A percentile compares a stretch with the other conserved stretches of the same genome.
phyloP scores from a whole-genome alignment of 2,888 invertebrate genomes.

The Himalopsyche japonica region DNA sequence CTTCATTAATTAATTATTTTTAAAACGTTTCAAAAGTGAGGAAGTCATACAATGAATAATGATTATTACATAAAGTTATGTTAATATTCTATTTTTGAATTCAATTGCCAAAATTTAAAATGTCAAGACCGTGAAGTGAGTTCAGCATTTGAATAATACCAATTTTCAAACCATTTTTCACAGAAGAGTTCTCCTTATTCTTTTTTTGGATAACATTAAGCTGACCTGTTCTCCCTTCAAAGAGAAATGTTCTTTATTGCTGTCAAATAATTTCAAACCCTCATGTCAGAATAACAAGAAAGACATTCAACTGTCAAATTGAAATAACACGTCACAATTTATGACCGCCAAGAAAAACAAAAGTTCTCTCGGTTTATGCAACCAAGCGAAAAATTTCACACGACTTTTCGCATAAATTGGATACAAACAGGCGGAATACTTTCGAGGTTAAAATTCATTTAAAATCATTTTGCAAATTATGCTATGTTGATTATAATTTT shows the following conservation, averaged over 20 bases:
- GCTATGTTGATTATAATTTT: too few relatives aligned
- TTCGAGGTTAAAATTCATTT: neutral
- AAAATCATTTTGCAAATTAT: too few relatives aligned
- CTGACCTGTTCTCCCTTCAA: neutral
- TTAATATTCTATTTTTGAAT: too few relatives aligned
- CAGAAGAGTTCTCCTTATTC: neutral
- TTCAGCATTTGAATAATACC: neutral
- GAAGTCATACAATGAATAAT: too few relatives aligned
- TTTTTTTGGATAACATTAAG: neutral
- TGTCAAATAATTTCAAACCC: constrained; percentile 1
- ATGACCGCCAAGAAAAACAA: neutral
- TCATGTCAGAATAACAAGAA: neutral
- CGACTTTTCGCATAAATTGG: neutral
- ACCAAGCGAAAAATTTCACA: neutral
- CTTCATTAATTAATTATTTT: too few relatives aligned
- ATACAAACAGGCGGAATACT: neutral
- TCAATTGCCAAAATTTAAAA: neutral
- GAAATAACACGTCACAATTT: constrained; percentile 1
- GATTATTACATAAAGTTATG: too few relatives aligned
- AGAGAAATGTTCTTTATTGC: neutral
- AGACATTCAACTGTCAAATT: constrained; percentile 1
- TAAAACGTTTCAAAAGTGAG: too few relatives aligned
- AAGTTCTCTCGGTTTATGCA: neutral
- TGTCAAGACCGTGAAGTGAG: neutral
- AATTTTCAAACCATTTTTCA: neutral